Conservation (phyloP, 2,113 vertebrate genomes). For the Perognathus longimembris region DNA sequence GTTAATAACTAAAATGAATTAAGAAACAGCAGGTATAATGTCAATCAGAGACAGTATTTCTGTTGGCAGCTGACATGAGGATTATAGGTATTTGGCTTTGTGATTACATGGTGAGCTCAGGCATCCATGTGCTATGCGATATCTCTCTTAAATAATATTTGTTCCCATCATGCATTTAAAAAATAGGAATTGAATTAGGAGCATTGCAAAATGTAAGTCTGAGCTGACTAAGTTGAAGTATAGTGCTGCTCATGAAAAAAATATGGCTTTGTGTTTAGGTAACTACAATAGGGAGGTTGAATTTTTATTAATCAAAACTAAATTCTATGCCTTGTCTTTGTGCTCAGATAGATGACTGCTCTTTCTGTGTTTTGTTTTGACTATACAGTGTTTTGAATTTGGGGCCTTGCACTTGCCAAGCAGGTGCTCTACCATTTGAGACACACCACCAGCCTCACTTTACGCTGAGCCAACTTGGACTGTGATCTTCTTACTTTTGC, state of each 20-base stretch:
- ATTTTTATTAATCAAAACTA: constrained; percentile 13
- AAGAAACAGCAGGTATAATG: neutral
- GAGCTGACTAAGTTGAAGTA: neutral
- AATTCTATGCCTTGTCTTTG: neutral
- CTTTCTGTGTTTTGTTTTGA: neutral
- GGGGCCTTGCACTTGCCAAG: no score
- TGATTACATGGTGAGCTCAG: neutral
- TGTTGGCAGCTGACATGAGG: constrained; percentile 2
- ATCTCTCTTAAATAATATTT: neutral
- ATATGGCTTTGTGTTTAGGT: neutral
- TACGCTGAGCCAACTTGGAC: no score
- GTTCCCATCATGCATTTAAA: neutral
- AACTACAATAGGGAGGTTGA: neutral
- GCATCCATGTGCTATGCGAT: neutral
- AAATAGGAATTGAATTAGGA: neutral
- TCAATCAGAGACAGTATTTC: neutral
- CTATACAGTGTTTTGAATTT: no score
- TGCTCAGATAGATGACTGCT: neutral
- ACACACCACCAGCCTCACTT: no score
- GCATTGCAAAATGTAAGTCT: neutral
- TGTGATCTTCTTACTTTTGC: no score
- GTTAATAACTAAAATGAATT: constrained; percentile 4
- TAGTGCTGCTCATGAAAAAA: neutral
- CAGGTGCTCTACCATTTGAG: no score
- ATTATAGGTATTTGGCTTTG: neutral